These are phyloP conservation scores for Canis aureus DNA, from an alignment of 2,113 vertebrate genomes.

Conservation along the genomic window DNA sequence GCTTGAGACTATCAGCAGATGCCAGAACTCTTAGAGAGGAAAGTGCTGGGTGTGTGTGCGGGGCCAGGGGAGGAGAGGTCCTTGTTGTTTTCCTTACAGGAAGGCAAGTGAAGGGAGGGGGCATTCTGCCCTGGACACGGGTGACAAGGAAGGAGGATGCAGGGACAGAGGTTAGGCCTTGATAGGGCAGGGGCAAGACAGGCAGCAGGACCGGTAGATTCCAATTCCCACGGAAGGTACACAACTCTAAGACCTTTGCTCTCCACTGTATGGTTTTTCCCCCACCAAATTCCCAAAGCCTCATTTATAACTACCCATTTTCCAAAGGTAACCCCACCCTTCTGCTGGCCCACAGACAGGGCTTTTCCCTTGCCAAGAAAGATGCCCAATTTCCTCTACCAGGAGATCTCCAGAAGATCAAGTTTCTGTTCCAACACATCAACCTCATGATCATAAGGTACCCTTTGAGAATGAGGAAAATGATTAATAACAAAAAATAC, in stretches of 20 bases:
- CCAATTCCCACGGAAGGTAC: neutral
- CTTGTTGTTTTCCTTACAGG: conserved; percentile 61
- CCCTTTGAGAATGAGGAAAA: neutral
- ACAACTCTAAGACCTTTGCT: neutral
- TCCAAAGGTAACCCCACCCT: neutral
- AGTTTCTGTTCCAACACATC: neutral
- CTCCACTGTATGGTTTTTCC: neutral
- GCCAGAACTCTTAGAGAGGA: conserved; percentile 68
- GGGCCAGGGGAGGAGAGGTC: conserved; percentile 36
- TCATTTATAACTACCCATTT: neutral
- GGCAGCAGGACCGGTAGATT: rapidly evolving
- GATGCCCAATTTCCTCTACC: neutral
- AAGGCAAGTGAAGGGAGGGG: neutral
- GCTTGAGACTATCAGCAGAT: conserved; percentile 62
- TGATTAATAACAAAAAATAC: neutral
- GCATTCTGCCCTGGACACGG: neutral
- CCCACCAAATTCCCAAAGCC: neutral
- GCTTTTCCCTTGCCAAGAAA: neutral
- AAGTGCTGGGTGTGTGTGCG: conserved; percentile 58
- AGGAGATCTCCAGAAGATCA: neutral
- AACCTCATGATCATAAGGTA: neutral
- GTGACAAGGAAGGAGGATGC: conserved; percentile 43
- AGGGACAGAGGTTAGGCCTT: neutral
- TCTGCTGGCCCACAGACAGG: neutral
- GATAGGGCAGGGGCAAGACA: neutral